These are phyloP conservation scores for Cololabis saira DNA, from an alignment of 2,113 vertebrate species.

Conservation along the genomic window DNA sequence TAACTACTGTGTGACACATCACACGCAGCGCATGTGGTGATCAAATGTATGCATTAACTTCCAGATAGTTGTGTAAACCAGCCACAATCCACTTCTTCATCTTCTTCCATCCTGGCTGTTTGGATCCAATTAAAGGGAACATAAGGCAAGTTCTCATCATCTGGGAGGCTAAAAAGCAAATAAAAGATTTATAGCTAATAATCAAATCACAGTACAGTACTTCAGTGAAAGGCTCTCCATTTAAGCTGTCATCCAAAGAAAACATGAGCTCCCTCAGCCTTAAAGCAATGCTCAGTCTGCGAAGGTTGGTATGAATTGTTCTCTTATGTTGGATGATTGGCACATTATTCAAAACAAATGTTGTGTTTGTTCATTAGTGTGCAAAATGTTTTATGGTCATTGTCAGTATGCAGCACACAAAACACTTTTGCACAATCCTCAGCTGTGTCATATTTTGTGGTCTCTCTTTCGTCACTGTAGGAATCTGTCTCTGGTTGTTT, in stretches of 20 bases:
- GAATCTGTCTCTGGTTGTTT: slow-evolving; percentile 29
- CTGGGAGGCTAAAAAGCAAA: slow-evolving; percentile 28
- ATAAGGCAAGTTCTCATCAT: slow-evolving; percentile 62
- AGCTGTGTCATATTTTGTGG: slow-evolving; percentile 43
- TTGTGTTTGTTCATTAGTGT: slow-evolving; percentile 56
- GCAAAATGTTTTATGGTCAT: slow-evolving; percentile 26
- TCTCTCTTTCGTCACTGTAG: slow-evolving; percentile 45
- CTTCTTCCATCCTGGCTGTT: slow-evolving; percentile 51
- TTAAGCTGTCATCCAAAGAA: slow-evolving; percentile 11
- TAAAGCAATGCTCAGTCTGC: slow-evolving; percentile 18
- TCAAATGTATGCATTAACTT: slow-evolving; percentile 17
- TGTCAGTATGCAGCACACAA: slow-evolving; percentile 41
- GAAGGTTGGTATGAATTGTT: slow-evolving; percentile 40
- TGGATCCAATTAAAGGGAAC: slow-evolving; percentile 60
- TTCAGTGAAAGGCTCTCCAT: slow-evolving; percentile 24
- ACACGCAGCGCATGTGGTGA: slow-evolving; percentile 4
- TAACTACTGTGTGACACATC: not conserved
- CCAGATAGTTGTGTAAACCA: slow-evolving; percentile 19
- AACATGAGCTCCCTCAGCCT: slow-evolving; percentile 31
- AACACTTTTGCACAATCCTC: slow-evolving; percentile 58
- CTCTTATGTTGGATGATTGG: slow-evolving; percentile 41
- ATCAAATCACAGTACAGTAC: slow-evolving; percentile 46
- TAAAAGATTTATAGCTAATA: slow-evolving; percentile 64
- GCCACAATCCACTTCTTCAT: slow-evolving; percentile 29
- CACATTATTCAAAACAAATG: slow-evolving; percentile 41